Conservation (phyloP, 2,113 vertebrate genomes). For the Herpetotheres cachinnans region DNA sequence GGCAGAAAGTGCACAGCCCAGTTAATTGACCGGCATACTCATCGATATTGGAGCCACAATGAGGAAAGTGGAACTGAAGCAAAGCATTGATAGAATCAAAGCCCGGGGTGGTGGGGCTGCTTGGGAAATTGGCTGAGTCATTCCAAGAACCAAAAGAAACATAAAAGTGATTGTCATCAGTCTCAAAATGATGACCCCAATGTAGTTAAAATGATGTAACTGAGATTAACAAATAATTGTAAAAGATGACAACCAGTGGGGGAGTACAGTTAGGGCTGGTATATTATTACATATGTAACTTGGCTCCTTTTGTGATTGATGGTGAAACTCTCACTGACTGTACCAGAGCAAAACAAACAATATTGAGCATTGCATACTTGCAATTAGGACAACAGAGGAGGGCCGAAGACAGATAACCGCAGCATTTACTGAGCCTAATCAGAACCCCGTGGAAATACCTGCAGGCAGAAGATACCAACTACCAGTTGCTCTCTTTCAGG, state of each 20-base stretch:
- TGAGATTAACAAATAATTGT: neutral
- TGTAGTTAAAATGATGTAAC: neutral
- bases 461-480: neutral
- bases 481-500: neutral
- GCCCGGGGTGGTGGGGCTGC: fast-evolving
- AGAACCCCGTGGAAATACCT: neutral
- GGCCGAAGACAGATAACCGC: neutral
- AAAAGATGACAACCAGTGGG: neutral
- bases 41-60: neutral
- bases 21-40: neutral
- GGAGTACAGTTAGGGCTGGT: neutral
- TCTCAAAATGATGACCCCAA: neutral
- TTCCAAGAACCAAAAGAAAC: neutral
- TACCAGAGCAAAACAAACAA: neutral
- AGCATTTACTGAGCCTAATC: neutral
- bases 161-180: neutral
- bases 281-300: neutral
- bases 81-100: neutral
- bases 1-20: neutral
- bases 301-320: neutral
- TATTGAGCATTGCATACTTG: neutral
- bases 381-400: neutral
- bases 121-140: neutral
- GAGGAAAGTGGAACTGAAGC: neutral
- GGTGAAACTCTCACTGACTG: neutral